Evolutionary conservation across 2,888 invertebrate genomes (phyloP), one percentile per base, ranked within the genome.

Genomic region (Metalampra italica): DNA sequence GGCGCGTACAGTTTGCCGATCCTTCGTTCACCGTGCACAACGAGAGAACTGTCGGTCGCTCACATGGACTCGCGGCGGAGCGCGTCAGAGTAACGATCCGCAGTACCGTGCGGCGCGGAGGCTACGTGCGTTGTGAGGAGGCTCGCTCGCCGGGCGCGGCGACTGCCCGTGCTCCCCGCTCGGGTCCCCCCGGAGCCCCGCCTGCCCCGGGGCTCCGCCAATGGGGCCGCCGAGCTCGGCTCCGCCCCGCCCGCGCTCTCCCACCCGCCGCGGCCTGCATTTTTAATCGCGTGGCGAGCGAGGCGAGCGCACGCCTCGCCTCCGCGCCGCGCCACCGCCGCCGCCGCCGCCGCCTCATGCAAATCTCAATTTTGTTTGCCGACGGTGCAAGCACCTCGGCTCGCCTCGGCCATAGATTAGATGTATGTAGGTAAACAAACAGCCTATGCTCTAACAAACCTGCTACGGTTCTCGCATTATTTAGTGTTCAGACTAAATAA

Each of bases 1-100:
- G 93, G 94, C 88, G 94, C 92, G 93, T 93, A 95, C 95, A 94
- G 94, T 90, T 94, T 94, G 94, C 88, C 90, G 92, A 75, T 84
- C 78, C 82, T 86, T 80, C 72, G 75, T 80, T 82, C 85, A 86
- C 88, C 70, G 81, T 82, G 73, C 85, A 86, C 85, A 82, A 82
- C 82, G 70, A 86, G 80, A 86, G 73, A 80, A 81, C 84, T 74
- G 69, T 79, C 82, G 80, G 81, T 80, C 82, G 85, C 71, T 88
- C 88, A 87, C 88, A 86, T 87, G 87, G 82, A 82, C 84, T 86
- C 86, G 87, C 87, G 86, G 75, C 78, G 78, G 70, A 67, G 76
- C 81, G 76, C 79, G 78, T 72, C 74, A 62, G 66, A 53, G 51
- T 66, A 68, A 66, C 75, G 77, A 72, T 54, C 77, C 82, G 82